Evolutionary conservation across 2,888 invertebrate species (phyloP).

Genomic region (Eucriotettix oculatus): DNA sequence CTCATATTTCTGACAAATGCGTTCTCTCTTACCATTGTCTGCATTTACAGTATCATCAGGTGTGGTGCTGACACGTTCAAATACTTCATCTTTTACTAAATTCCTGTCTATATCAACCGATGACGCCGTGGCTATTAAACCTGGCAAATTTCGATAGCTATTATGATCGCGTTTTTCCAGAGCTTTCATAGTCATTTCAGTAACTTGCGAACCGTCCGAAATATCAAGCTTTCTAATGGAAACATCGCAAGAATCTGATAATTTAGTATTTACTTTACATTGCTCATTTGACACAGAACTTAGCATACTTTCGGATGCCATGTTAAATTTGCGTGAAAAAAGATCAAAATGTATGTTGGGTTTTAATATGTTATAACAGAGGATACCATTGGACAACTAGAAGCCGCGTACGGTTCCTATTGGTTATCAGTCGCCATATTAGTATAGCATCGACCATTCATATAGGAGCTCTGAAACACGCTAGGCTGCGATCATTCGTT

Average conservation of each 20-base stretch:
- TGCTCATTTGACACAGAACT: conserved; percentile 26
- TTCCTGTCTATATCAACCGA: conserved; percentile 9
- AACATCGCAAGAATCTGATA: conserved; percentile 6
- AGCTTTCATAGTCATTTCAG: conserved; percentile 11
- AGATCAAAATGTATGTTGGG: background rate
- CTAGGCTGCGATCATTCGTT: background rate
- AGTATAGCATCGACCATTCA: conserved; percentile 1
- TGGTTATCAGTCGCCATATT: conserved; percentile 3
- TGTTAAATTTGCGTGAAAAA: conserved; percentile 23
- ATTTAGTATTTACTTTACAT: conserved; percentile 8
- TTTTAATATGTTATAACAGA: background rate
- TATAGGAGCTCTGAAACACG: background rate
- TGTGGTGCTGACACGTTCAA: conserved; percentile 6
- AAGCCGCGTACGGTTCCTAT: conserved; percentile 6
- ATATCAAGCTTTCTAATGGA: background rate
- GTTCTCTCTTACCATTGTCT: conserved; percentile 30
- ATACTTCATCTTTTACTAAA: conserved; percentile 8
- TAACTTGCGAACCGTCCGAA: conserved; percentile 3
- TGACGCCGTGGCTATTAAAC: conserved; percentile 15
- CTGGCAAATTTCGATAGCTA: conserved; percentile 14
- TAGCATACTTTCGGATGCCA: conserved; percentile 27
- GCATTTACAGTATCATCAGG: conserved; percentile 6
- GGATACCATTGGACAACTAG: conserved; percentile 1
- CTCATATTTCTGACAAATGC: conserved; percentile 30
- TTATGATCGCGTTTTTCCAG: conserved; percentile 12